Evolutionary conservation across 2,888 invertebrate species (phyloP).

Genomic region (Napeogenes sylphis): DNA sequence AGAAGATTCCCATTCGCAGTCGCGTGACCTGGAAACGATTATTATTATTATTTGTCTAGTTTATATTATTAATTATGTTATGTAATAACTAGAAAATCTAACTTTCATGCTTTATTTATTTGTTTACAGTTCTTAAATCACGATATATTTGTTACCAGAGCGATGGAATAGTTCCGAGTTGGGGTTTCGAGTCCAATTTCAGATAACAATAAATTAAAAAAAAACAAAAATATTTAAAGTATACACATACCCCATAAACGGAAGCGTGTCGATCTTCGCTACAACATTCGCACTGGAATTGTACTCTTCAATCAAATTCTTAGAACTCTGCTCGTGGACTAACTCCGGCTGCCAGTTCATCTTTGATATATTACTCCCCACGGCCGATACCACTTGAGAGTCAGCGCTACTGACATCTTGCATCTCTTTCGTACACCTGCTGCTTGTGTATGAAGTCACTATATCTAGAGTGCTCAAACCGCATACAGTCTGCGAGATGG

Average conservation of each 20-base stretch:
- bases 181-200: not conserved
- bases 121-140: not conserved
- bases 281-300: slow-evolving; percentile 50
- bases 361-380: slow-evolving; percentile 18
- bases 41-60: not conserved
- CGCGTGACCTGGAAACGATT: slow-evolving; percentile 41
- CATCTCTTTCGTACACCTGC: slow-evolving; percentile 37
- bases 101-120: no score
- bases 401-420: slow-evolving; percentile 13
- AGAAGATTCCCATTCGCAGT: slow-evolving; percentile 60
- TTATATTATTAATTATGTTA: no score
- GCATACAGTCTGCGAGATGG: slow-evolving; percentile 16
- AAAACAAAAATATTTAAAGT: no score
- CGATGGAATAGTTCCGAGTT: no score
- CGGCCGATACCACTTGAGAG: slow-evolving; percentile 22
- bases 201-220: not conserved
- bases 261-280: slow-evolving; percentile 55
- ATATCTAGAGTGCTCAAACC: slow-evolving; percentile 33
- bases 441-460: slow-evolving; percentile 46
- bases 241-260: slow-evolving; percentile 64
- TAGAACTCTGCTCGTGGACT: slow-evolving; percentile 31
- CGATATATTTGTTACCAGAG: not conserved
- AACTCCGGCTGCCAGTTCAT: slow-evolving; percentile 40
- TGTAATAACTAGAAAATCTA: no score
- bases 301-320: slow-evolving; percentile 33